Percentiles rank a stretch among this genome's conserved stretches.
phyloP scores from a whole-genome alignment of 2,113 vertebrate genomes.

The Carettochelys insculpta region DNA sequence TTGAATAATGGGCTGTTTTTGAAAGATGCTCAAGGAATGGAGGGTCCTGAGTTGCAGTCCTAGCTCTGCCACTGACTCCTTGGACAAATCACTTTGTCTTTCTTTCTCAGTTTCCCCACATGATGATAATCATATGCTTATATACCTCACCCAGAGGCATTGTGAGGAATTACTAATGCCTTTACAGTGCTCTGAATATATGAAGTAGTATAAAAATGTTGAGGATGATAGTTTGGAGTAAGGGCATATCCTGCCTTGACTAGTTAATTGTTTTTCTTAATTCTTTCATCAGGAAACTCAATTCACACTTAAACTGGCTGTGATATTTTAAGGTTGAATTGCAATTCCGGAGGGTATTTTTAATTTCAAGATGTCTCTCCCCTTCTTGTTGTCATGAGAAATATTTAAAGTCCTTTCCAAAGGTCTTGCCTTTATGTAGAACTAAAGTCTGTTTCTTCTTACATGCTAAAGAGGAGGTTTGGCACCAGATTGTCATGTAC shows the following conservation, averaged over 20 bases:
- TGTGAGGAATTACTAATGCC: not conserved
- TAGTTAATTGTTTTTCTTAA: not conserved
- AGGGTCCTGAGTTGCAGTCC: not conserved
- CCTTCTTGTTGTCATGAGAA: constrained; percentile 64
- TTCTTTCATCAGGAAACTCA: not conserved
- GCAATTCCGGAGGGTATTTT: not conserved
- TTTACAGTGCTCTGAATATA: not conserved
- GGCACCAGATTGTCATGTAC: constrained; percentile 33
- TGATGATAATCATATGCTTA: constrained; percentile 3
- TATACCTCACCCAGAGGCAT: not conserved
- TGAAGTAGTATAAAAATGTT: constrained; percentile 19
- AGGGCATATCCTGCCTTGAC: not conserved
- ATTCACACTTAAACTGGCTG: constrained; percentile 32
- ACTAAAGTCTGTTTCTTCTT: constrained; percentile 52
- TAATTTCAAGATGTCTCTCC: constrained; percentile 41
- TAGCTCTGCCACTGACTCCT: not conserved
- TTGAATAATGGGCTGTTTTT: not conserved
- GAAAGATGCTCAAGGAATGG: not conserved
- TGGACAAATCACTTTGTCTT: constrained; percentile 9
- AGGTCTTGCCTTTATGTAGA: constrained; percentile 62
- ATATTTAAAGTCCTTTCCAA: constrained; percentile 66
- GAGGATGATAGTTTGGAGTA: not conserved
- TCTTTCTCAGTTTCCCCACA: constrained; percentile 25
- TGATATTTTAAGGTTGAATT: constrained; percentile 41
- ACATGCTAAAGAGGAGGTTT: constrained; percentile 59